A percentile compares a stretch with the other conserved stretches of the same genome.
Conservation (phyloP, 2,797 vertebrate genomes). For the Pseudopleuronectes americanus region DNA sequence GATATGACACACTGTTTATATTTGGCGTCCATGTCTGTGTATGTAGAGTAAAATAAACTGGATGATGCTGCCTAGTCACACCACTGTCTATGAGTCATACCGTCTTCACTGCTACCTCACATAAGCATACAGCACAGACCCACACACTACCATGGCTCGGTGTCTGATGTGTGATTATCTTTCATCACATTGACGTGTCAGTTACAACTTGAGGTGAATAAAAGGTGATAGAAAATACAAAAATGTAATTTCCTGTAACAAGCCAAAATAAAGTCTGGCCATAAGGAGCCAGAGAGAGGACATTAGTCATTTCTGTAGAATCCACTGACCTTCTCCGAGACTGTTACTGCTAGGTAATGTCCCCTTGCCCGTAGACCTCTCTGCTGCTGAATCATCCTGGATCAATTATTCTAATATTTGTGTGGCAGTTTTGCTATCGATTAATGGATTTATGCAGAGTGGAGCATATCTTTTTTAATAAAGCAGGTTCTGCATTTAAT, state of each 20-base stretch:
- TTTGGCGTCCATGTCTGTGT: not conserved
- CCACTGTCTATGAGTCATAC: conserved; percentile 19
- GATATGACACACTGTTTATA: conserved; percentile 8
- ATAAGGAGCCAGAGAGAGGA: conserved; percentile 68
- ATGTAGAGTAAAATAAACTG: conserved; percentile 13
- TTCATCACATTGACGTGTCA: conserved; percentile 64
- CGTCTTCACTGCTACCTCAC: conserved; percentile 23
- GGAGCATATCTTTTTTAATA: conserved; percentile 80
- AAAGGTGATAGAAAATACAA: conserved; percentile 67
- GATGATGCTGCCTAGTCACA: not conserved
- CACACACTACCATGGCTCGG: conserved; percentile 56
- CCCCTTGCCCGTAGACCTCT: conserved; percentile 59
- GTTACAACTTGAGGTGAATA: conserved; percentile 60
- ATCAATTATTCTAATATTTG: conserved; percentile 83
- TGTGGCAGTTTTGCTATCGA: conserved; percentile 78
- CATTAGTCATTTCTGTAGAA: conserved; percentile 75
- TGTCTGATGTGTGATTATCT: conserved; percentile 65
- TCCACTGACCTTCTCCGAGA: conserved; percentile 75
- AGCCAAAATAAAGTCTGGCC: conserved; percentile 76
- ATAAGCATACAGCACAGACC: conserved; percentile 34
- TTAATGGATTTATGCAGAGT: conserved; percentile 78
- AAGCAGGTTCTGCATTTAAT: conserved; percentile 71
- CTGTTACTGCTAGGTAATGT: conserved; percentile 71
- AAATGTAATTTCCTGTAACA: conserved; percentile 77
- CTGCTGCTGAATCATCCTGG: conserved; percentile 75